Percentiles rank a stretch among this genome's conserved stretches.
phyloP scores from a whole-genome alignment of 2,888 invertebrate genomes.

The Junonia oenone region DNA sequence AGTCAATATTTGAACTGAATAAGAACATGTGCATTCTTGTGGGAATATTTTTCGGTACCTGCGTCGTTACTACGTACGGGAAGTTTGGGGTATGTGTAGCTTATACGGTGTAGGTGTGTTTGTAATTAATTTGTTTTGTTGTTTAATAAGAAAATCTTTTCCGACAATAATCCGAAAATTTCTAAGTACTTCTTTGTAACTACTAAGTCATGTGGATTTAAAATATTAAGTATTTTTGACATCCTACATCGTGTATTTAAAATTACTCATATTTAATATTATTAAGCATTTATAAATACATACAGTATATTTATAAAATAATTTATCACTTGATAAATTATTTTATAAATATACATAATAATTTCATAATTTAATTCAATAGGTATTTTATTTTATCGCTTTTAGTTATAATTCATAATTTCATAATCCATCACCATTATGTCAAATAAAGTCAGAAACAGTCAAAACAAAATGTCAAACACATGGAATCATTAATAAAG shows the following conservation, averaged over 20 bases:
- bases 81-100: not conserved
- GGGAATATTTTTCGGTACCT: slow-evolving; percentile 36
- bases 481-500: too few species aligned
- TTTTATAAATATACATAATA: not conserved
- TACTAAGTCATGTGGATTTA: too few species aligned
- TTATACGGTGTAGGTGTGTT: not conserved
- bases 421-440: not conserved
- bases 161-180: not conserved
- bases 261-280: too few species aligned
- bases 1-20: slow-evolving; percentile 71
- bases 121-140: too few species aligned
- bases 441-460: not conserved
- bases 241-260: too few species aligned
- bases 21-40: slow-evolving; percentile 43
- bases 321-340: too few species aligned
- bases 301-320: too few species aligned
- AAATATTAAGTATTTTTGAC: too few species aligned
- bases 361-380: not conserved
- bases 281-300: too few species aligned
- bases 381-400: too few species aligned
- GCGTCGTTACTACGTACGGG: not conserved
- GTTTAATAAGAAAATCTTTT: too few species aligned
- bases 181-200: too few species aligned
- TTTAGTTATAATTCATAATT: not conserved
- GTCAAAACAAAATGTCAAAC: not conserved